Conservation (phyloP, 2,888 invertebrate genomes). For the Drepana falcataria region DNA sequence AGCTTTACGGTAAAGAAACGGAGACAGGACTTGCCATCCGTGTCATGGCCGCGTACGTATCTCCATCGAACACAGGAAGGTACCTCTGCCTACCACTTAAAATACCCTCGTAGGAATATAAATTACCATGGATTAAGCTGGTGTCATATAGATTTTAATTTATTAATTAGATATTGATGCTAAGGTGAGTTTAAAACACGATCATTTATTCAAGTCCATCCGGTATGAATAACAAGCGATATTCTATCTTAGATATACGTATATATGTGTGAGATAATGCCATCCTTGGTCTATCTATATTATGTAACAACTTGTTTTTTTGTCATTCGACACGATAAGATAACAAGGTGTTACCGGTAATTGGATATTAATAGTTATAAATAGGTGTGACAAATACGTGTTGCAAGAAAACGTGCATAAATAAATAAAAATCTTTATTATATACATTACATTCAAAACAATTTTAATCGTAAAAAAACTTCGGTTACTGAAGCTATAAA, state of each 20-base stretch:
- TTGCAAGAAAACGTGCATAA: conserved; percentile 24
- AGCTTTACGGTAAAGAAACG: no score
- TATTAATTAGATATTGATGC: no score
- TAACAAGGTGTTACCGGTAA: background rate
- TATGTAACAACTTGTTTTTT: background rate
- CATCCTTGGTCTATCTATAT: background rate
- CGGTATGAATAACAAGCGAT: no score
- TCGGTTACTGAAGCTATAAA: conserved; percentile 68
- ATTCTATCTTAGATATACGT: conserved; percentile 7
- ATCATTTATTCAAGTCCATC: no score
- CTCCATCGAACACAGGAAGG: no score
- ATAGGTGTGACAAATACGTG: background rate
- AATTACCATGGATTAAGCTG: no score
- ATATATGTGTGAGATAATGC: background rate
- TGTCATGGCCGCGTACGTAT: no score
- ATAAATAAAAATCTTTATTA: conserved; percentile 76
- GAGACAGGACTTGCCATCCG: no score
- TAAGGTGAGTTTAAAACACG: no score
- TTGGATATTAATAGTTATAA: background rate
- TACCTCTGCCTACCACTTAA: no score
- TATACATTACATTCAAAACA: conserved; percentile 74
- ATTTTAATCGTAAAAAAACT: conserved; percentile 59
- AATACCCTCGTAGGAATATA: no score
- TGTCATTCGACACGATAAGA: background rate
- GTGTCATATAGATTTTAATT: no score